Conservation (phyloP, 2,888 invertebrate species). For the Labia minor region DNA sequence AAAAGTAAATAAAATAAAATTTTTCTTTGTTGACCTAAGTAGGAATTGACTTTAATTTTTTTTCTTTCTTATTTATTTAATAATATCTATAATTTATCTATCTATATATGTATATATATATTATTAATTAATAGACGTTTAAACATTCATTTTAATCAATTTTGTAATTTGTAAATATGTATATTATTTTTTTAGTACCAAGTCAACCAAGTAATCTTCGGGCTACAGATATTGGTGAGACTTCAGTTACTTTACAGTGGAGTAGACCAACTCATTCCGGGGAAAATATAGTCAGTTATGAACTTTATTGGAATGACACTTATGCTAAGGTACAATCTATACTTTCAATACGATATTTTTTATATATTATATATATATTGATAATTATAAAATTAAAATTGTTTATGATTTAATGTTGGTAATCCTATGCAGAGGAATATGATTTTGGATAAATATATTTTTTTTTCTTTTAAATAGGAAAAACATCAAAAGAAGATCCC, state of each 20-base stretch:
- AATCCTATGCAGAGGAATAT: too few species aligned
- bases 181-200: conserved; percentile 59
- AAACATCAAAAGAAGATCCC: conserved; percentile 75
- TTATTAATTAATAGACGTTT: too few species aligned
- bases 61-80: too few species aligned
- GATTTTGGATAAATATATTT: too few species aligned
- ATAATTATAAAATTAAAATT: conserved; percentile 16
- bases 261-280: conserved; percentile 81
- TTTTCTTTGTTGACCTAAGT: too few species aligned
- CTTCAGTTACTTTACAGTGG: conserved; percentile 85
- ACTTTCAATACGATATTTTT: background rate
- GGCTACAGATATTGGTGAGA: conserved; percentile 78
- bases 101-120: too few species aligned
- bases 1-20: too few species aligned
- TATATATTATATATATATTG: background rate
- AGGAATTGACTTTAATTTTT: too few species aligned
- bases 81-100: too few species aligned
- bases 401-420: too few species aligned
- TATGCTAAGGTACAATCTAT: conserved; percentile 71
- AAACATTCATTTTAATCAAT: too few species aligned
- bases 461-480: conserved; percentile 40
- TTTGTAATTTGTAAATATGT: too few species aligned
- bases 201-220: conserved; percentile 88
- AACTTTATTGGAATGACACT: conserved; percentile 95
- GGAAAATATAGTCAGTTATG: conserved; percentile 89